A percentile compares a stretch with the other conserved stretches of the same genome.
These are phyloP conservation scores for Laothoe populi DNA, from an alignment of 2,888 invertebrate species.

Conservation along the genomic window DNA sequence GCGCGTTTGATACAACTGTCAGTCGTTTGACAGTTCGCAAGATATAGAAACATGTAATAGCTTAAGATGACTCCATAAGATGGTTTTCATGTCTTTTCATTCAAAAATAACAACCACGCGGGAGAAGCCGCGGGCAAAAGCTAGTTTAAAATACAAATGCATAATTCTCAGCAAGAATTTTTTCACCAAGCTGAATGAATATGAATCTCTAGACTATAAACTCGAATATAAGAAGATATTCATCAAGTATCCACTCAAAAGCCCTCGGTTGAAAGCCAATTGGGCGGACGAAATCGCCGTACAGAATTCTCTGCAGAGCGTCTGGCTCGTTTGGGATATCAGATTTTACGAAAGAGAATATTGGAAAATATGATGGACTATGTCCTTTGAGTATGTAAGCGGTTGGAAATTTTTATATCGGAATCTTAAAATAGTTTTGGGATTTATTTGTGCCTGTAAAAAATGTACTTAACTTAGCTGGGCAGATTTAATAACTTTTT, in stretches of 20 bases:
- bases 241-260: conserved; percentile 13
- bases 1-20: too few relatives aligned
- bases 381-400: conserved; percentile 1
- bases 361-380: conserved; percentile 18
- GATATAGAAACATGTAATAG: too few relatives aligned
- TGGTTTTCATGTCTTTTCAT: too few relatives aligned
- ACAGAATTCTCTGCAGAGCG: neutral
- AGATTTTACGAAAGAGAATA: conserved; percentile 10
- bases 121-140: too few relatives aligned
- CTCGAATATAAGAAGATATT: conserved; percentile 1
- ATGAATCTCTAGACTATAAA: neutral
- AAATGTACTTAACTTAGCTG: too few relatives aligned
- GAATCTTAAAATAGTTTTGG: neutral
- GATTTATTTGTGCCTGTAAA: neutral
- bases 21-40: too few relatives aligned
- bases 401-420: conserved; percentile 7
- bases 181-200: neutral
- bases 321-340: conserved; percentile 5
- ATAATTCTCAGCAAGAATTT: neutral
- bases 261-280: conserved; percentile 9
- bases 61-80: too few relatives aligned
- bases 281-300: conserved; percentile 14
- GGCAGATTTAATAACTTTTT: too few relatives aligned
- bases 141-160: too few relatives aligned
- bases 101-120: too few relatives aligned